phyloP scores from a whole-genome alignment of 2,888 invertebrate genomes.

The Metallyticus violacea region DNA sequence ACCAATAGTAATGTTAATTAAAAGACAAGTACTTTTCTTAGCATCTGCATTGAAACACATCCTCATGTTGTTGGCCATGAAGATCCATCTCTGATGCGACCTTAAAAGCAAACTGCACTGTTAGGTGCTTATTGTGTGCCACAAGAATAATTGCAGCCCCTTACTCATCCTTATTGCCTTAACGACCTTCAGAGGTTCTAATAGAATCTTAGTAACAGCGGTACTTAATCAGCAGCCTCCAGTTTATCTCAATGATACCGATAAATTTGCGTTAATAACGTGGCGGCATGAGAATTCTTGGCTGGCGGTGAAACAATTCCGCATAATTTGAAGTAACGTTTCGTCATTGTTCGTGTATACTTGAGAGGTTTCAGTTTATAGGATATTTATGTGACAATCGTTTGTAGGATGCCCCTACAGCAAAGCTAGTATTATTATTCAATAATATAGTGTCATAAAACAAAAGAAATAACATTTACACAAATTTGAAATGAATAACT shows the following conservation, averaged over 20 bases:
- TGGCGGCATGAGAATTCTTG: not conserved
- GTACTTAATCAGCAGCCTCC: not conserved
- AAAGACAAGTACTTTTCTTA: no score
- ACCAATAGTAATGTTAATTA: no score
- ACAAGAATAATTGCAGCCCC: not conserved
- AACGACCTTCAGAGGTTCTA: not conserved
- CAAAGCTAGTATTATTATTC: no score
- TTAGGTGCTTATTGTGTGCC: not conserved
- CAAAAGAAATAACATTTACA: no score
- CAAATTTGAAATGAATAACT: no score
- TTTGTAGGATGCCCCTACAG: no score
- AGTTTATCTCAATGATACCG: not conserved
- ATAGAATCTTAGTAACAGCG: not conserved
- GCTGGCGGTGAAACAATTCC: not conserved
- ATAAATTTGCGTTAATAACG: not conserved
- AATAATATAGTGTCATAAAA: no score
- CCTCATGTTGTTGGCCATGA: no score
- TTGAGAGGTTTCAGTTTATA: not conserved
- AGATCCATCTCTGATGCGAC: no score
- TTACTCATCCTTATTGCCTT: not conserved
- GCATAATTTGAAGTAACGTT: not conserved
- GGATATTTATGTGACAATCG: not conserved
- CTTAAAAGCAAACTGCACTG: not conserved
- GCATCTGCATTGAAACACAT: no score
- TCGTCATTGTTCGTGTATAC: not conserved